Evolutionary conservation across 2,113 vertebrate species (phyloP).

Genomic region (Rissa tridactyla): DNA sequence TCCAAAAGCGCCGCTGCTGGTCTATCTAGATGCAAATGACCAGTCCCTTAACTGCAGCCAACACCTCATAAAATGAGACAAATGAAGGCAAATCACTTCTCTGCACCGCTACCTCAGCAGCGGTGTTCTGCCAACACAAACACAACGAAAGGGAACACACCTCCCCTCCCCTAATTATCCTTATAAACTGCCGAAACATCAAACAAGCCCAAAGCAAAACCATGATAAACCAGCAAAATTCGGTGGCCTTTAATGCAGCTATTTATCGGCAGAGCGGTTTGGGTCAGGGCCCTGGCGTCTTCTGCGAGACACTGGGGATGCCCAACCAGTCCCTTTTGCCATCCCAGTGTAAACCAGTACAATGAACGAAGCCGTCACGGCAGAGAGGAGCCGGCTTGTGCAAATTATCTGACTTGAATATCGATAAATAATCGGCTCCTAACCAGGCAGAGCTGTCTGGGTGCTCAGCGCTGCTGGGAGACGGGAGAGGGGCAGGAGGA

Average conservation of each 20-base stretch:
- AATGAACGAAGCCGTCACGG: rapidly evolving
- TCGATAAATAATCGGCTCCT: rapidly evolving
- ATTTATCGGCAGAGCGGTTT: rapidly evolving
- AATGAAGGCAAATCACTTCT: neutral
- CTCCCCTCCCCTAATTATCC: neutral
- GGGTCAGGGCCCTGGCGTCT: rapidly evolving
- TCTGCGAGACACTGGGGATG: neutral
- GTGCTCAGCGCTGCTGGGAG: neutral
- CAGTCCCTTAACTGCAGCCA: neutral
- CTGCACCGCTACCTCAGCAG: neutral
- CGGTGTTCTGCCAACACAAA: neutral
- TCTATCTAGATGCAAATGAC: neutral
- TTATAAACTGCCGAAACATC: neutral
- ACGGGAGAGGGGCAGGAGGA: neutral
- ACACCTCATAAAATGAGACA: neutral
- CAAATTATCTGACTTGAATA: neutral
- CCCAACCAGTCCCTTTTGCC: neutral
- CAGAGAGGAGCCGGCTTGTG: neutral
- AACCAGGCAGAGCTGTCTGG: neutral
- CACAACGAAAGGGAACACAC: neutral
- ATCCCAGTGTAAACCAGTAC: neutral
- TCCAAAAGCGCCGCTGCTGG: neutral
- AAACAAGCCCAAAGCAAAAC: neutral
- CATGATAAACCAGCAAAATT: neutral
- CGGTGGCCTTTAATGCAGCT: rapidly evolving